Evolutionary conservation across 2,888 invertebrate genomes (phyloP).

Genomic region (Drosophila pegasa): DNA sequence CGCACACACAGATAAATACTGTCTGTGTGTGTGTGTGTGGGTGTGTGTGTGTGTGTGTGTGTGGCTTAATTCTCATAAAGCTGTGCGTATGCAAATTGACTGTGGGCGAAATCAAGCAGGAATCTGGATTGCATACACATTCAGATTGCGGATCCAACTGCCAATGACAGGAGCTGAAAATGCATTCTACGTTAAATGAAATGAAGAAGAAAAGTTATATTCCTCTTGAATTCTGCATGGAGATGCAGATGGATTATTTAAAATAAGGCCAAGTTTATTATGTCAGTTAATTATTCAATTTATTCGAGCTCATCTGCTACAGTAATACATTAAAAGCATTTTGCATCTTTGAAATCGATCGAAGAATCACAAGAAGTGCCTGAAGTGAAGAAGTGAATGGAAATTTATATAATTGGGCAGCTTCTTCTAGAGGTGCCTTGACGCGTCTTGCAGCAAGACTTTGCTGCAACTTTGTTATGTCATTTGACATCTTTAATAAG

Average conservation of each 20-base stretch:
- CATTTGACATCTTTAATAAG: no score
- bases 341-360: background rate
- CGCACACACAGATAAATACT: background rate
- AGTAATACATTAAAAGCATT: no score
- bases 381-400: no score
- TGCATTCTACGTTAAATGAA: background rate
- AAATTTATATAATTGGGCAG: no score
- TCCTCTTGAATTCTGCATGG: no score
- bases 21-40: background rate
- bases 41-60: background rate
- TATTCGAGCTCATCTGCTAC: no score
- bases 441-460: no score
- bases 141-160: conserved; percentile 6
- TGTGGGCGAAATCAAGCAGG: conserved; percentile 14
- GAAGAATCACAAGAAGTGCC: no score
- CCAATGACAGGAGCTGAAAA: conserved; percentile 16
- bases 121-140: conserved; percentile 18
- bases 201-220: background rate
- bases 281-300: background rate
- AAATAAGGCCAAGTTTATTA: background rate
- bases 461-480: no score
- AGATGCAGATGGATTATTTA: no score
- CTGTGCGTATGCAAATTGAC: conserved; percentile 40
- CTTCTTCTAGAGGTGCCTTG: no score
- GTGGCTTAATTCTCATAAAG: conserved; percentile 23